Base-by-base conservation (phyloP, 2,113 vertebrate genomes). In the Callopanchax toddi region DNA sequence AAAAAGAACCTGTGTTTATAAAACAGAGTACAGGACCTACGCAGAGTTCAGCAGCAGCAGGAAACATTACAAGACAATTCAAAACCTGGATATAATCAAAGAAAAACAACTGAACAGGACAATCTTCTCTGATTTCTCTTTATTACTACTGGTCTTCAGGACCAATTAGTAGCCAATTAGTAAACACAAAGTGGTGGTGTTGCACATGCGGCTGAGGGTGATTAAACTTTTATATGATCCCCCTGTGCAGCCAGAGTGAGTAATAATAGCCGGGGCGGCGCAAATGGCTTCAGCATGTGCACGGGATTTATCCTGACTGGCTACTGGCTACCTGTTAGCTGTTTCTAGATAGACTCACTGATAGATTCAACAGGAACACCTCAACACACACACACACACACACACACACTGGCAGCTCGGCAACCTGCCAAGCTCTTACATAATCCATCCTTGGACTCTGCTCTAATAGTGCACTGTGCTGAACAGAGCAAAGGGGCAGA, bases 371-470 rank as follows among this genome's bases (percentile, higher is more conserved):
- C 49, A 42, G 59, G 52, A 74, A 64, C 36, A 66, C 23, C 57
- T 44, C 67, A 52, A 58, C 42, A 60, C 48, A 60, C 22, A 60
- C 45, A 55, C 42, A 60, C 46, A 45, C 51, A 57, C 32, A 60
- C 32, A 61, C 23, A 66, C 67, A 63, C 55, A 60, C 32, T 43
- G 22, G 40, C 56, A 23, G 23, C 15, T 52, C 82, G 89, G 89
- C 76, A 75, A 67, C 5, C 20, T 26, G 77, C 88, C 89, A 90
- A 67, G 57, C 70, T 82, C 78, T 92, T 91, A 90, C 90, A 89
- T 92, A 92, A 92, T 88, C 83, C 21, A 61, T 79, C 86, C 74
- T 78, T 73, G 73, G 50, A 82, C 76, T 81, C 71, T 68, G 70
- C 75, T 74, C 48, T 78, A 72, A 82, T 67, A 71, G 48, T 17